These are phyloP conservation scores for Limonius californicus DNA, from an alignment of 1,140 invertebrate species.

Conservation along the genomic window DNA sequence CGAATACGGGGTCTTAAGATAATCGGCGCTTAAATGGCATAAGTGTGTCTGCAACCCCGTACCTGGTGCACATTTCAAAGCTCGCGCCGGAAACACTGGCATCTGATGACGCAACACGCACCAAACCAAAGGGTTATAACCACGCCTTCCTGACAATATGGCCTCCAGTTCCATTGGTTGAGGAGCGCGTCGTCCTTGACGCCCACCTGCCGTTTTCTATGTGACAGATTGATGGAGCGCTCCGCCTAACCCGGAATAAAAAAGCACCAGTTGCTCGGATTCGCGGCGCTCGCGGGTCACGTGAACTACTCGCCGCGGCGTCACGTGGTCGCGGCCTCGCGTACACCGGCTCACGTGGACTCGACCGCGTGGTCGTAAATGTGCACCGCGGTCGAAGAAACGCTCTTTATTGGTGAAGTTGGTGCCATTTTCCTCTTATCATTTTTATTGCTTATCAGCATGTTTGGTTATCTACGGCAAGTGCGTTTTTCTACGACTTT, in stretches of 20 bases:
- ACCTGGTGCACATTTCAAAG: neutral
- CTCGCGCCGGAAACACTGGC: conserved; percentile 16
- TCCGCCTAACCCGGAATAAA: conserved; percentile 16
- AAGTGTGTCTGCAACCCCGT: neutral
- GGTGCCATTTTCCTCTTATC: too few species aligned
- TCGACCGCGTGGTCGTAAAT: neutral
- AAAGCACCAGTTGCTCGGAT: conserved; percentile 24
- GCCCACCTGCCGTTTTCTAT: conserved; percentile 20
- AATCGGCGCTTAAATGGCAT: too few species aligned
- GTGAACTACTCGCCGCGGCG: conserved; percentile 4
- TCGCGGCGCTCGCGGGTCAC: conserved; percentile 20
- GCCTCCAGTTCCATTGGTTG: conserved; percentile 19
- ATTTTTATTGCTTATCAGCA: too few species aligned
- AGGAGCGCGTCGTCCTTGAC: conserved; percentile 9
- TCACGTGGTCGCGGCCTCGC: conserved; percentile 16
- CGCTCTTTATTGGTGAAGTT: too few species aligned
- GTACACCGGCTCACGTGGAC: neutral
- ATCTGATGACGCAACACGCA: conserved; percentile 19
- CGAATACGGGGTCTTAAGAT: too few species aligned
- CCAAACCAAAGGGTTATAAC: conserved; percentile 22
- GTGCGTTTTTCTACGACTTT: too few species aligned
- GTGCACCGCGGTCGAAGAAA: too few species aligned
- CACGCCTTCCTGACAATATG: conserved; percentile 24
- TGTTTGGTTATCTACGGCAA: too few species aligned
- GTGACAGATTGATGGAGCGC: conserved; percentile 22